Conservation (phyloP, 1,140 invertebrate genomes). For the Ruditapes philippinarum region DNA sequence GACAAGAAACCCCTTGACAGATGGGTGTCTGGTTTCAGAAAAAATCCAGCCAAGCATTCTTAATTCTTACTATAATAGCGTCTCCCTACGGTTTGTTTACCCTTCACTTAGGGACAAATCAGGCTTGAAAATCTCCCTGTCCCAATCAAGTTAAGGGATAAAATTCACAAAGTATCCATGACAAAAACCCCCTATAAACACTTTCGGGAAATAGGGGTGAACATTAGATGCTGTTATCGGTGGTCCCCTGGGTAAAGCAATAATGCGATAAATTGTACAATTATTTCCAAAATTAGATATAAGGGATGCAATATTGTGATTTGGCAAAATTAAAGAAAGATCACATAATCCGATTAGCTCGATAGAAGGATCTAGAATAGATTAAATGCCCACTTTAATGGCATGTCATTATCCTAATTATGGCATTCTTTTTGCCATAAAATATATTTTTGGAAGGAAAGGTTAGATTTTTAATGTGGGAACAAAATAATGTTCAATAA, state of each 20-base stretch:
- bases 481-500: too few relatives aligned
- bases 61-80: not conserved
- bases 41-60: not conserved
- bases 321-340: not conserved
- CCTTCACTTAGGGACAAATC: conserved; percentile 13
- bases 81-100: conserved; percentile 23
- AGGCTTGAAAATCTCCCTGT: conserved; percentile 3
- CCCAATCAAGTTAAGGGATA: conserved; percentile 1
- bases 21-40: not conserved
- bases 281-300: conserved; percentile 46
- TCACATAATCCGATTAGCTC: not conserved
- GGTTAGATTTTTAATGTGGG: too few relatives aligned
- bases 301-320: conserved; percentile 49
- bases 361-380: not conserved
- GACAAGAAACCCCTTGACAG: conserved; percentile 16
- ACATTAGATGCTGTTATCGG: conserved; percentile 13
- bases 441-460: too few relatives aligned
- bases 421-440: too few relatives aligned
- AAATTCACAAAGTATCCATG: conserved; percentile 29
- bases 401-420: not conserved
- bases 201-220: conserved; percentile 33
- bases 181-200: conserved; percentile 15
- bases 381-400: conserved; percentile 21
- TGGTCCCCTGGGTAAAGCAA: conserved; percentile 24
- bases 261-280: conserved; percentile 36